phyloP scores from a whole-genome alignment of 2,888 invertebrate species.

The Drosophila kokeensis region DNA sequence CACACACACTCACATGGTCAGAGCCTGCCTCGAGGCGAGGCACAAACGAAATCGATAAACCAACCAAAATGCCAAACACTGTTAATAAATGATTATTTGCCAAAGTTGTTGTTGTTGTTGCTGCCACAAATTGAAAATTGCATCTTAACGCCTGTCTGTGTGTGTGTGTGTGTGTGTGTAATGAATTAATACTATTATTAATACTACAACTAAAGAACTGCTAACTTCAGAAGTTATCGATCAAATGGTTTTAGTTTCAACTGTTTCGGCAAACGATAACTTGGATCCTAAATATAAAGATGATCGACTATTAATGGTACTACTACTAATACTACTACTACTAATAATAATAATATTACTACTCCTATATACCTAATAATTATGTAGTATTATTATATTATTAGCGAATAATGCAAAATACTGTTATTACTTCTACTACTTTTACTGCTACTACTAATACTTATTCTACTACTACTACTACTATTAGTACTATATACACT shows the following conservation, averaged over 20 bases:
- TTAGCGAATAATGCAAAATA: no score
- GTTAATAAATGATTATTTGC: constrained; percentile 69
- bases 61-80: constrained; percentile 39
- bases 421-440: no score
- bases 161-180: neutral
- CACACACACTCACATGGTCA: neutral
- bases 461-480: neutral
- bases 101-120: constrained; percentile 39
- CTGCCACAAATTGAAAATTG: constrained; percentile 46
- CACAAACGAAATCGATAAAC: constrained; percentile 41
- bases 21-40: constrained; percentile 27
- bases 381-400: no score
- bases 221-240: neutral
- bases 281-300: neutral
- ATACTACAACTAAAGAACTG: neutral
- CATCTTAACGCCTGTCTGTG: constrained; percentile 22
- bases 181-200: neutral
- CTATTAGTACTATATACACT: neutral
- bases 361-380: neutral
- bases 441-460: neutral
- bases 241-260: neutral
- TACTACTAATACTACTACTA: neutral
- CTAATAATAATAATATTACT: neutral
- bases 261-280: neutral
- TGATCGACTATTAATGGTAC: neutral